A percentile compares a stretch with the other conserved stretches of the same genome.
These are phyloP conservation scores for Gila robusta DNA, from an alignment of 2,797 vertebrate genomes.

Conservation along the genomic window DNA sequence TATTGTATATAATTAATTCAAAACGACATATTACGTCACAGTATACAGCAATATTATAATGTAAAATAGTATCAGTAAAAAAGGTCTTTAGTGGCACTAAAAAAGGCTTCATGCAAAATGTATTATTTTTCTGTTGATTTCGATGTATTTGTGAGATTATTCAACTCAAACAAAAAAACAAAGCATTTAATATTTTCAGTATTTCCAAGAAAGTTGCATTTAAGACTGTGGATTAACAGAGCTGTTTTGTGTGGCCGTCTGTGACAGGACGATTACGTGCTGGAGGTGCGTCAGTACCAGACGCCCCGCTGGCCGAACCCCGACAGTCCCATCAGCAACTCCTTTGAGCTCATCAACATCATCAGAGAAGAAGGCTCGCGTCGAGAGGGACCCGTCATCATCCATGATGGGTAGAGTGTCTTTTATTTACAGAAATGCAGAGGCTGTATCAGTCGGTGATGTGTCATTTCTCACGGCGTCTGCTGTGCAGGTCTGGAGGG, in stretches of 20 bases:
- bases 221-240: background rate
- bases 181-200: background rate
- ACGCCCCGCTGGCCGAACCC: slow-evolving; percentile 95
- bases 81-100: background rate
- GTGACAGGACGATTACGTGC: slow-evolving; percentile 85
- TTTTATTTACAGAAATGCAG: background rate
- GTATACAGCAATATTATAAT: too few species aligned
- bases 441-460: background rate
- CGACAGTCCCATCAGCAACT: slow-evolving; percentile 94
- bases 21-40: too few species aligned
- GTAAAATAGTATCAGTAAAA: background rate
- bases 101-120: background rate
- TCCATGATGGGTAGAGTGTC: slow-evolving; percentile 91
- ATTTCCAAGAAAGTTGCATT: background rate
- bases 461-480: background rate
- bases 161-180: too few species aligned
- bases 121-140: background rate
- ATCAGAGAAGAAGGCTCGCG: slow-evolving; percentile 87
- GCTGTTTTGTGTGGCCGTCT: background rate
- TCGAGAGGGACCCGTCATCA: slow-evolving; percentile 84
- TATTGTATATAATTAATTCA: background rate
- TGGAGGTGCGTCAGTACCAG: slow-evolving; percentile 92
- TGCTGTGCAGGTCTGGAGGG: slow-evolving; percentile 85
- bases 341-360: slow-evolving; percentile 89
- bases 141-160: background rate